Evolutionary conservation across 2,797 vertebrate species (phyloP), one percentile per base, ranked within the genome.

Genomic region (Eleutherodactylus coqui): DNA sequence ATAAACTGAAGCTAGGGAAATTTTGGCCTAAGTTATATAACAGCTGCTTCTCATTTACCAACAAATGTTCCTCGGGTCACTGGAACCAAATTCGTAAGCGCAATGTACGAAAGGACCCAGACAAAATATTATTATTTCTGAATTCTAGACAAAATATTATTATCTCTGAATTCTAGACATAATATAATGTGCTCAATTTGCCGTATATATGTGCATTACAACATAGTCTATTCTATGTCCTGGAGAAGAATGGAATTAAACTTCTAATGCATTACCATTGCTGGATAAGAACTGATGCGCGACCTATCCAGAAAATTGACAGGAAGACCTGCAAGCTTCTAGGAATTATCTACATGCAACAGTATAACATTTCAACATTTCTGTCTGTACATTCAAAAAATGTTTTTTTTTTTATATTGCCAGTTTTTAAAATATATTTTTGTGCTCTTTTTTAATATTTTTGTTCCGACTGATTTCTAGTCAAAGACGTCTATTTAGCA

Each of bases 361-460:
- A 89, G 89, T 17, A 17, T 92, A 88, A 92, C 88, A 94, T 95
- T 95, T 95, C 94, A 95, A 95, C 94, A 95, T 95, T 95, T 95
- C 90, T 88, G 89, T 87, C 89, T 93, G 93, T 93, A 93, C 93
- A 94, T 93, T 0, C 70, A 75, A 80, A 80, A 77, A 83, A 19
- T 10, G 17, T n/a, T 55, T 55, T 0, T 55, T 55, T 55, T 55
- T 36, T 36, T 38, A 55, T 7, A 24, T 47, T 47, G 38, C 13
- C 11, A 17, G 10, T n/a, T 49, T 67, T 69, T 36, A 6, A 3
- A 11, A 27, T 67, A 64, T 76, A 19, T 1, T 49, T 43, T 87
- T 13, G 88, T 83, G 4, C 79, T 85, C 85, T 53, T 69, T 83
- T 85, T 10, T 45, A 9, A 21, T 17, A 29, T 53, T 21, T 41